These are phyloP conservation scores for Prionailurus bengalensis DNA, from an alignment of 2,113 vertebrate species.

Conservation along the genomic window DNA sequence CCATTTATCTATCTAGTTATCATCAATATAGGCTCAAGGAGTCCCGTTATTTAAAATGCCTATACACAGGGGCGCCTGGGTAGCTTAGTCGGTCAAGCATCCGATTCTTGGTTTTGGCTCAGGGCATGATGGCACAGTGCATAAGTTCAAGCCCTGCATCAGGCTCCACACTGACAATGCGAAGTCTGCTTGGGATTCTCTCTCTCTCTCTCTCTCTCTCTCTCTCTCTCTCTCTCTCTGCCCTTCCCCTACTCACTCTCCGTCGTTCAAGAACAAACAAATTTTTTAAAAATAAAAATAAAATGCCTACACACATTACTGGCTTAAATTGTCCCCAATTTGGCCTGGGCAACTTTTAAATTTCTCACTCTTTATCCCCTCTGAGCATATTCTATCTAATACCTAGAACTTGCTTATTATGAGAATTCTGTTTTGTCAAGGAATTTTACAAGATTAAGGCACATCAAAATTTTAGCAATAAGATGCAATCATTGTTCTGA, in stretches of 20 bases:
- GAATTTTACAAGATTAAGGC: not conserved
- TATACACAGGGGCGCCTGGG: too few species aligned
- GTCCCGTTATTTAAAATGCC: not conserved
- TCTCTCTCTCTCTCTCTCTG: too few species aligned
- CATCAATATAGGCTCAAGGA: not conserved
- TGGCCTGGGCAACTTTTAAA: not conserved
- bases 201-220: too few species aligned
- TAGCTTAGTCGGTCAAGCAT: too few species aligned
- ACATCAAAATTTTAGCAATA: not conserved
- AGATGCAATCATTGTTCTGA: constrained; percentile 29
- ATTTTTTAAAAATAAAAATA: too few species aligned
- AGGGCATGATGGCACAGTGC: too few species aligned
- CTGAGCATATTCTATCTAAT: constrained; percentile 24
- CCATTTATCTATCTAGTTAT: not conserved
- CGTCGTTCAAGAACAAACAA: too few species aligned
- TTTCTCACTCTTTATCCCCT: not conserved
- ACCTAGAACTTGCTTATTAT: constrained; percentile 18
- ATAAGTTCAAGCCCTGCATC: too few species aligned
- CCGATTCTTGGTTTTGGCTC: too few species aligned
- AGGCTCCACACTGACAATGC: too few species aligned
- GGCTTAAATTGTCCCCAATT: not conserved
- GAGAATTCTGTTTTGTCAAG: constrained; percentile 34
- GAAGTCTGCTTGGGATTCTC: too few species aligned
- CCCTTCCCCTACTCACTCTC: too few species aligned
- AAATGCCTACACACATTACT: not conserved